Base-by-base conservation (phyloP, 2,113 vertebrate species). In the Calidris pugnax region DNA sequence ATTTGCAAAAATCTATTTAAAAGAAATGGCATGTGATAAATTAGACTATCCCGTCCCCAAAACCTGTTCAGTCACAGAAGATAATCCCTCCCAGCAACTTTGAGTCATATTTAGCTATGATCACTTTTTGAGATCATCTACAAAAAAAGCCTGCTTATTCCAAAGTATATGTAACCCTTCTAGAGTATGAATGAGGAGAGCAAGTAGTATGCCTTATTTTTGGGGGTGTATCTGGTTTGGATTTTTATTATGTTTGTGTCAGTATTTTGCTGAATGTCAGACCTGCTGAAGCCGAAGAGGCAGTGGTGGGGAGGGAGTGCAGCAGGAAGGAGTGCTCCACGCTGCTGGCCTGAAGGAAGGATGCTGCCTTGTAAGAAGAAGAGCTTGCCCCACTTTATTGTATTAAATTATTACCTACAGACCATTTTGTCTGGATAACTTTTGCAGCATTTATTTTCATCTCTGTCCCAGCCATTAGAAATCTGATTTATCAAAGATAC, bases 391-490 rank as follows among this genome's bases (percentile, higher is more conserved):
- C 5, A 5, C 56, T 81, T 81, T 37, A 48, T 48, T 68, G 7
- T 76, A 64, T 89, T 87, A 79, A 89, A 72, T 78, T 87, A 50
- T 59, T 69, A 41, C 62, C 69, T 66, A 21, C 77, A 30, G 57
- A 64, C 64, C 53, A 55, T 92, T 93, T 78, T 85, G 53, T n/a
- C 37, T 85, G 67, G 48, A 20, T 91, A 83, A 76, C 47, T 95
- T 95, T 20, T 67, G 67, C 84, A 73, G 50, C 45, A 47, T 91
- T 85, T 94, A 20, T 78, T 95, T 94, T 93, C 48, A 51, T 82
- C 86, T 72, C 83, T 62, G 45, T 69, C 57, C 43, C 53, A 82
- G 50, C 73, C 63, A 30, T 57, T 89, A 66, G 77, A 94, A 89
- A 71, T 62, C 51, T 69, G 45, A 82, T 93, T 88, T 84, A 83